Base-by-base conservation (phyloP, 1,140 invertebrate species). In the Pseudomyrmex dendroicus region DNA sequence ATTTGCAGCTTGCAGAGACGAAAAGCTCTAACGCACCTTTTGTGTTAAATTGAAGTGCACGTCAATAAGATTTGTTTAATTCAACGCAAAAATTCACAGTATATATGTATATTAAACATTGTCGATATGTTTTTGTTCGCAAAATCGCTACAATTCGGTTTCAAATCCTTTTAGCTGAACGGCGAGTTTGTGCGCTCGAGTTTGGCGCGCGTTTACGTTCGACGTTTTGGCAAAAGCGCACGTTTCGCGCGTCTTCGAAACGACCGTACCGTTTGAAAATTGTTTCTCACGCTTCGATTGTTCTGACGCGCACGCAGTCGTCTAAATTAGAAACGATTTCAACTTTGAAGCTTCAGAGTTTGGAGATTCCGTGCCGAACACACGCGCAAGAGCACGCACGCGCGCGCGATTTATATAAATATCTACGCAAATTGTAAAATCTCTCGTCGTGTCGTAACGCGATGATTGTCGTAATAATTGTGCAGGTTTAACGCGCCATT, bases 241-340 rank as follows among this genome's bases (percentile, higher is more conserved):
- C 46, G 70, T 63, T 82, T 73, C 25, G 12, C 78, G 15, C 13
- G 9, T 63, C n/a, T 73, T 52, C 35, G 48, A 74, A 73, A 63
- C 15, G 48, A 22, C 35, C 35, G 35, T 7, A 35, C 50, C 25
- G 12, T 9, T 82, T 25, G n/a, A 82, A 74, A 82, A 74, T 35
- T 73, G 3, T 48, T 59, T 70, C 44, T 70, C 52, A 57, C 25
- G 13, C 44, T 68, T 67, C 20, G 10, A 78, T 10, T 35, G 35
- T 25, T n/a, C 35, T 12, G 67, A 70, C 56, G 13, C 48, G 13
- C 35, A 15, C 10, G 13, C 5, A 35, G n/a, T n/a, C n/a, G 15
- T 64, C 10, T 20, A 17, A 78, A 68, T 57, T 78, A 68, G 64
- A 78, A 68, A 46, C 2, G 22, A 56, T 46, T 20, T 13, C 10